Percentiles rank a stretch among this genome's conserved stretches.
Conservation (phyloP, 53 echinoderm and acorn worm genomes). For the Echinometra lucunter region DNA sequence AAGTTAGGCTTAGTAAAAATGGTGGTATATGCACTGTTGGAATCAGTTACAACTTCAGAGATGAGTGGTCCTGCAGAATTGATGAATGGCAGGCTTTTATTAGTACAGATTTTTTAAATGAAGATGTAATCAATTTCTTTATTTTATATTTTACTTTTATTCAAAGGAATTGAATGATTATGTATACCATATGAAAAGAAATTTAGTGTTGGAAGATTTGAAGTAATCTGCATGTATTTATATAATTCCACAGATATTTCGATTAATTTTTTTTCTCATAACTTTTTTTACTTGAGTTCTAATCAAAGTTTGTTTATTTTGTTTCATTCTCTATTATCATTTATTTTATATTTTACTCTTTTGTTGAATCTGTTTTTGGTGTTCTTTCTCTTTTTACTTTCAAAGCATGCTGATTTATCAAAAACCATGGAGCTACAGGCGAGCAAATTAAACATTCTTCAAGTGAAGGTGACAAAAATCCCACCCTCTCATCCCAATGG, state of each 20-base stretch:
- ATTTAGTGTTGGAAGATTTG: neutral
- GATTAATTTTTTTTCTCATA: neutral
- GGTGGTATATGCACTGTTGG: no score
- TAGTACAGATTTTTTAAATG: no score
- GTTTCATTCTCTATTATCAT: neutral
- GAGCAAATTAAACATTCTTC: conserved; percentile 84
- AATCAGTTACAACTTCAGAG: no score
- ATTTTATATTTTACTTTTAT: no score
- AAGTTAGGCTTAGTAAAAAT: neutral
- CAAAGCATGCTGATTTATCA: conserved; percentile 85
- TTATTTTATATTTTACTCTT: neutral
- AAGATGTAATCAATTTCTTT: no score
- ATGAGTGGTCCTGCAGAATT: no score
- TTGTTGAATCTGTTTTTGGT: neutral
- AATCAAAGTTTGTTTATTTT: no score
- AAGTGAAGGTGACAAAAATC: conserved; percentile 90
- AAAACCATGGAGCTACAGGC: conserved; percentile 92
- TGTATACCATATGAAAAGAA: no score
- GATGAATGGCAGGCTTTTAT: no score
- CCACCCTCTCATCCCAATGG: conserved; percentile 10
- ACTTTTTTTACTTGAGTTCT: no score
- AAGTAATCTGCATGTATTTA: neutral
- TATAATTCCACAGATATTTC: neutral
- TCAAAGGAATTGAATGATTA: no score
- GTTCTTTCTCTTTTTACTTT: neutral